Evolutionary conservation across 2,113 vertebrate genomes (phyloP).

Genomic region (Podocnemis expansa): DNA sequence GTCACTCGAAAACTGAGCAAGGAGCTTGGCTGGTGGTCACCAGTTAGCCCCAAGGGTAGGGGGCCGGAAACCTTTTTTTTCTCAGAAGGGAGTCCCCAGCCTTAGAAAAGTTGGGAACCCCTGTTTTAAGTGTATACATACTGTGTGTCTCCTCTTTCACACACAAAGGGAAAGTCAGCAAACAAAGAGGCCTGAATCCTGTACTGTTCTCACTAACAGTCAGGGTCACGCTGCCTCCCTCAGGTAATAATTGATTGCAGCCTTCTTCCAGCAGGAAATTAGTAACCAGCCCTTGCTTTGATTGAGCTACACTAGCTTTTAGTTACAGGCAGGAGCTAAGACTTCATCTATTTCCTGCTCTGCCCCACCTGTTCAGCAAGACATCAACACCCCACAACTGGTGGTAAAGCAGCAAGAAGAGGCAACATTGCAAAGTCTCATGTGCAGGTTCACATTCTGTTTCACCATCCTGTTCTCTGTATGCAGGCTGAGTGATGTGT

Average conservation of each 20-base stretch:
- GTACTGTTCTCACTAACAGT: too few species aligned
- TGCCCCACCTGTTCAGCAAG: background rate
- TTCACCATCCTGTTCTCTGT: background rate
- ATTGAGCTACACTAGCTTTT: accelerated
- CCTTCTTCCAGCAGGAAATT: background rate
- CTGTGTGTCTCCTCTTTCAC: too few species aligned
- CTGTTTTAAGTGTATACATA: too few species aligned
- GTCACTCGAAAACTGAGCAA: too few species aligned
- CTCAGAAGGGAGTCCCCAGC: too few species aligned
- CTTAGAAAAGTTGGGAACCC: too few species aligned
- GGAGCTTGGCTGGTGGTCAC: too few species aligned
- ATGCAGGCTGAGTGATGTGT: background rate
- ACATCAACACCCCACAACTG: background rate
- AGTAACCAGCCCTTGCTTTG: background rate
- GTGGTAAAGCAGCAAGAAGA: background rate
- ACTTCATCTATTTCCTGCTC: background rate
- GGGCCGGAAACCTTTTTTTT: too few species aligned
- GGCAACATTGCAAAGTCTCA: accelerated
- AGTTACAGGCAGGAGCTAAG: accelerated
- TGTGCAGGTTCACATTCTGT: background rate
- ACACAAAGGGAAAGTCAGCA: too few species aligned
- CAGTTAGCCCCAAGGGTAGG: too few species aligned
- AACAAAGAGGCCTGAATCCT: too few species aligned
- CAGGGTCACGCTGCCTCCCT: background rate
- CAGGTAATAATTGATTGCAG: background rate